These are phyloP conservation scores for Helicorthomorpha holstii DNA, from an alignment of 1,140 invertebrate species.

Conservation along the genomic window DNA sequence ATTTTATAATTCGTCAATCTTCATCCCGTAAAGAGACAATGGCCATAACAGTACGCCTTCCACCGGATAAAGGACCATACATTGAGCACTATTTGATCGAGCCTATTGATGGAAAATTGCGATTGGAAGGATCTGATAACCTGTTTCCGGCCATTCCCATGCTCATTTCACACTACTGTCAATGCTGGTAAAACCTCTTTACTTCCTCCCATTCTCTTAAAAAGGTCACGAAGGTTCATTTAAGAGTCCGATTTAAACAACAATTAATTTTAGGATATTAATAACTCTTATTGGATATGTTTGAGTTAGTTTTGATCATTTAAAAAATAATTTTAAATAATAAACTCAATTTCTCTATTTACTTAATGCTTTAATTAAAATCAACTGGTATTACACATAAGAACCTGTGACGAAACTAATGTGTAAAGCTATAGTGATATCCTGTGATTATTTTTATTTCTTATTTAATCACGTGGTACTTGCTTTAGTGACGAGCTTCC, in stretches of 20 bases:
- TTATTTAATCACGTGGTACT: slow-evolving; percentile 23
- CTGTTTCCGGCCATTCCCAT: slow-evolving; percentile 78
- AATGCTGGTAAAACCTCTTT: slow-evolving; percentile 56
- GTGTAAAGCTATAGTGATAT: no score
- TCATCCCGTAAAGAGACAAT: slow-evolving; percentile 81
- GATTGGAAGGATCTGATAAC: slow-evolving; percentile 82
- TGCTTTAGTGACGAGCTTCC: slow-evolving; percentile 70
- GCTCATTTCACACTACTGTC: slow-evolving; percentile 79
- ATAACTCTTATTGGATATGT: no score
- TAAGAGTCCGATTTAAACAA: no score
- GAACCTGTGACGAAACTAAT: no score
- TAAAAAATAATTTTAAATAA: no score
- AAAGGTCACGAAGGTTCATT: no score
- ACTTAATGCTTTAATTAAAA: no score
- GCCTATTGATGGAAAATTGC: slow-evolving; percentile 53
- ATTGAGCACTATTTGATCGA: slow-evolving; percentile 94
- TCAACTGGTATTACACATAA: no score
- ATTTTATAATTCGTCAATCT: slow-evolving; percentile 84
- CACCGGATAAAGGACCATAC: slow-evolving; percentile 64
- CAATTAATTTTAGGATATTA: no score
- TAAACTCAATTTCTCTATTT: no score
- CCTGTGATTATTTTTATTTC: slow-evolving; percentile 5
- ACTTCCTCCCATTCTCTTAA: no score
- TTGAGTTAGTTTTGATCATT: no score
- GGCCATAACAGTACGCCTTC: slow-evolving; percentile 80